Evolutionary conservation across 2,888 invertebrate species (phyloP).

Genomic region (Pomacea canaliculata): DNA sequence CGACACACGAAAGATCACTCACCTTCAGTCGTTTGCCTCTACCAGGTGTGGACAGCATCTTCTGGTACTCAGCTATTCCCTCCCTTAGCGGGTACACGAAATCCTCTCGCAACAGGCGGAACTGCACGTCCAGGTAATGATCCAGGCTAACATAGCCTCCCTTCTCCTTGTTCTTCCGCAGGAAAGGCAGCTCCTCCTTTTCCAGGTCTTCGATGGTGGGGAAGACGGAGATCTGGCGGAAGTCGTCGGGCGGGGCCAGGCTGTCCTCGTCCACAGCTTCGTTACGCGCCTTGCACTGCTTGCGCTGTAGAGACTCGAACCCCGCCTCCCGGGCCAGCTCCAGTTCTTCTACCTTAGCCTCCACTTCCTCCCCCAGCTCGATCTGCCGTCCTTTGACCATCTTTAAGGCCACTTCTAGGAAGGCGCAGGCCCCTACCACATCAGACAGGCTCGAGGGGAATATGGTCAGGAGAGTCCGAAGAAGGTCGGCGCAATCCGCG

Average conservation of each 20-base stretch:
- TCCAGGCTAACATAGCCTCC: slow-evolving; percentile 77
- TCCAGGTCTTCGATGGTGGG: slow-evolving; percentile 66
- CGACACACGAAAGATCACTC: slow-evolving; percentile 62
- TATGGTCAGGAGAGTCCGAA: slow-evolving; percentile 3
- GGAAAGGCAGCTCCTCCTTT: slow-evolving; percentile 66
- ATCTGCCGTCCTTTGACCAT: not conserved
- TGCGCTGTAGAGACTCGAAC: not conserved
- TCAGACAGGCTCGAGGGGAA: slow-evolving; percentile 11
- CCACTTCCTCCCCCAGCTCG: not conserved
- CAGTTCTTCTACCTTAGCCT: slow-evolving; percentile 5
- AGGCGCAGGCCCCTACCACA: slow-evolving; percentile 4
- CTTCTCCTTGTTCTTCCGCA: slow-evolving; percentile 75
- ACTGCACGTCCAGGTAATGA: slow-evolving; percentile 84
- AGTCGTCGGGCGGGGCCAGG: slow-evolving; percentile 69
- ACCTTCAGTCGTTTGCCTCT: slow-evolving; percentile 30
- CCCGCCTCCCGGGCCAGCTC: slow-evolving; percentile 11
- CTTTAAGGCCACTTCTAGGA: slow-evolving; percentile 11
- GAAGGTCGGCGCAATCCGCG: slow-evolving; percentile 15
- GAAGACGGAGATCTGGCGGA: slow-evolving; percentile 63
- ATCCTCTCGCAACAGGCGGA: slow-evolving; percentile 84
- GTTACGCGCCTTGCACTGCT: not conserved
- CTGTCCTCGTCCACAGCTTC: slow-evolving; percentile 13
- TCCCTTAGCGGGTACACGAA: slow-evolving; percentile 81
- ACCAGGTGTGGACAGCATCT: slow-evolving; percentile 14
- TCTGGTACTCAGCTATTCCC: slow-evolving; percentile 75